phyloP scores from a whole-genome alignment of 2,888 invertebrate genomes.

The Eubasilissa splendida region DNA sequence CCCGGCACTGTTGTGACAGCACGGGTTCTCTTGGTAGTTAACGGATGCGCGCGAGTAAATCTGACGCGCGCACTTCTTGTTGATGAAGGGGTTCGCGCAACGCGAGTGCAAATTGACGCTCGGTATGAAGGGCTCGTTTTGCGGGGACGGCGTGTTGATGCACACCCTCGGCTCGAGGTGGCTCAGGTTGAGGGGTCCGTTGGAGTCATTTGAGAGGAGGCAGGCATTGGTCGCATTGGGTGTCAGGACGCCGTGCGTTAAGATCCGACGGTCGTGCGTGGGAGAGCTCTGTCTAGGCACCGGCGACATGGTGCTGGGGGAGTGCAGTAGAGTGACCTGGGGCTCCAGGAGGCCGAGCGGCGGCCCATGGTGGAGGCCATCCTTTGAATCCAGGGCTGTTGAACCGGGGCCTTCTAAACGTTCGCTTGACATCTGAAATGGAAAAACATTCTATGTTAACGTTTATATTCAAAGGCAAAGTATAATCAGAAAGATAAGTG shows the following conservation, averaged over 20 bases:
- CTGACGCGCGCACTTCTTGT: slow-evolving; percentile 45
- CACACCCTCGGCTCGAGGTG: slow-evolving; percentile 63
- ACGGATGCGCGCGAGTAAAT: slow-evolving; percentile 41
- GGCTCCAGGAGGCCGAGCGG: slow-evolving; percentile 64
- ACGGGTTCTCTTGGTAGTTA: slow-evolving; percentile 40
- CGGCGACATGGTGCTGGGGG: slow-evolving; percentile 47
- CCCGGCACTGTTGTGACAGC: slow-evolving; percentile 28
- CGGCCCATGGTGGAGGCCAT: slow-evolving; percentile 70
- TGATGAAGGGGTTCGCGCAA: slow-evolving; percentile 34
- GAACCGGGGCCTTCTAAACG: slow-evolving; percentile 71
- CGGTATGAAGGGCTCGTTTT: slow-evolving; percentile 44
- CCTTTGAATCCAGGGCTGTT: slow-evolving; percentile 69
- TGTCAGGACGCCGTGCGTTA: not conserved
- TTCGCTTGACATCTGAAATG: slow-evolving; percentile 70
- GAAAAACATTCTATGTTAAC: not conserved
- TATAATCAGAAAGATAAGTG: not conserved
- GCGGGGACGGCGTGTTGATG: slow-evolving; percentile 52
- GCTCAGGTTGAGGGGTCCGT: slow-evolving; percentile 69
- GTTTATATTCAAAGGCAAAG: too few relatives aligned
- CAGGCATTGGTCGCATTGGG: slow-evolving; percentile 14
- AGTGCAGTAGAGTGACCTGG: slow-evolving; percentile 41
- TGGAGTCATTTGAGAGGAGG: slow-evolving; percentile 64
- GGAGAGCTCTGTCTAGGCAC: slow-evolving; percentile 37
- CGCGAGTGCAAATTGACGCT: slow-evolving; percentile 35
- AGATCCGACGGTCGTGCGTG: not conserved